Evolutionary conservation across 2,888 invertebrate genomes (phyloP), one percentile per base, ranked within the genome.

Genomic region (Drosophila glabriapex): DNA sequence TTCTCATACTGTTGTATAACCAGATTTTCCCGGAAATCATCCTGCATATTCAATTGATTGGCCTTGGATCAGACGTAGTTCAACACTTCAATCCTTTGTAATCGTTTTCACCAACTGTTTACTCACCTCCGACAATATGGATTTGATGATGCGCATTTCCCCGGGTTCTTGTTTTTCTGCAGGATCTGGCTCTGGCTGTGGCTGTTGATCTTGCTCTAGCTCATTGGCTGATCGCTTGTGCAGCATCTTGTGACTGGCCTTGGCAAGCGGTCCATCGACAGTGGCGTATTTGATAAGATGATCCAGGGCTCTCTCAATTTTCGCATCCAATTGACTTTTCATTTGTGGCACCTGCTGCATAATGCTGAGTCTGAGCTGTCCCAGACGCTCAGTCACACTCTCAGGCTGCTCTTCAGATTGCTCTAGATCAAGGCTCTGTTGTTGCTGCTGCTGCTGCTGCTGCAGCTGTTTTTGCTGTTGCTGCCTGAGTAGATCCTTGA

Each of bases 11-110:
- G 46, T 28, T 78, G 69, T 33, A 88, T 85, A 28, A 91, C 54
- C 6, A 92, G 67, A 73, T 92, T 92, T 41, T 91, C 77, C 19
- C 78, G 91, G 63, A 92, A 91, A 59, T 92, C 91, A 50, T 91
- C 87, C 92, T 92, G 77, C 14, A 41, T 61, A 60, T 35, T 28
- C 55, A 64, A 53, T 43, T 56, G 16, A 50, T 56, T 59, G 29
- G 55, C 35, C 68, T 60, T 28, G 37, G 12, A 14, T 73, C 25
- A 39, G 1, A 29, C 3, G 39, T 39, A 55, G 5, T 59, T 9
- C 33, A 62, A 35, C 10, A 54, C 19, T n/a, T 4, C 33, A 10
- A 35, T 9, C 3, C 33, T 35, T 25, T 19, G 25, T 12, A 25
- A 39, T n/a, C 14, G 3, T 14, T 14, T 12, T 3, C 22, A 33